Conservation (phyloP, 2,888 invertebrate species). For the Hipparchia sbordonii region DNA sequence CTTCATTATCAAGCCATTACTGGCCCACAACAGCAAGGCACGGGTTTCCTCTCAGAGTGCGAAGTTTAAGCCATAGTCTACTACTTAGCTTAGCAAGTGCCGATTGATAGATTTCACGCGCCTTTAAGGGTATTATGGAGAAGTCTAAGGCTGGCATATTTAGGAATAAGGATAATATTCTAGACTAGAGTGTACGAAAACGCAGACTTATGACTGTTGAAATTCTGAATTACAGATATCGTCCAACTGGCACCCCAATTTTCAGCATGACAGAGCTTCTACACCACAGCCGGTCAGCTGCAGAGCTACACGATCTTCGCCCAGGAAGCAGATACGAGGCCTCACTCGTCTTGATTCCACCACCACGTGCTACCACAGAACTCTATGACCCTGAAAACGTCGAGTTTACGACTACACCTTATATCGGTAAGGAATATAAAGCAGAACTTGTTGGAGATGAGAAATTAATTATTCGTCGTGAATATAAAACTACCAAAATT, state of each 20-base stretch:
- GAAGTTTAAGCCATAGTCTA: too few relatives aligned
- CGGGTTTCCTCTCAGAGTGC: too few relatives aligned
- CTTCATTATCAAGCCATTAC: too few relatives aligned
- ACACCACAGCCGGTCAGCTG: slow-evolving; percentile 90
- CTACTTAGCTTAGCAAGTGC: too few relatives aligned
- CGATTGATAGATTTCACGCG: too few relatives aligned
- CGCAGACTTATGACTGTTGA: neutral
- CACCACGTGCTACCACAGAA: slow-evolving; percentile 90
- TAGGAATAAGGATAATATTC: too few relatives aligned
- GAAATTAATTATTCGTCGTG: too few relatives aligned
- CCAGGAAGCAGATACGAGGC: slow-evolving; percentile 92
- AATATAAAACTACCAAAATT: too few relatives aligned
- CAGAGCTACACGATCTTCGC: slow-evolving; percentile 89
- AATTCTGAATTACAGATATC: slow-evolving; percentile 81
- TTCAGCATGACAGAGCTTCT: slow-evolving; percentile 93
- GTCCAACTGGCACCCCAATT: slow-evolving; percentile 90
- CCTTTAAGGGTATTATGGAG: too few relatives aligned
- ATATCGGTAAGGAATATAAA: slow-evolving; percentile 79
- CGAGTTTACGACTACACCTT: slow-evolving; percentile 87
- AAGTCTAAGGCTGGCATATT: too few relatives aligned
- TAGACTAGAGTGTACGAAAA: too few relatives aligned
- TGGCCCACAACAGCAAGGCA: too few relatives aligned
- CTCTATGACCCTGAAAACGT: slow-evolving; percentile 87
- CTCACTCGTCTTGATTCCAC: slow-evolving; percentile 92
- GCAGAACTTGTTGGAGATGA: neutral